Conservation (phyloP, 2,797 vertebrate genomes). For the Delichon dasypus region DNA sequence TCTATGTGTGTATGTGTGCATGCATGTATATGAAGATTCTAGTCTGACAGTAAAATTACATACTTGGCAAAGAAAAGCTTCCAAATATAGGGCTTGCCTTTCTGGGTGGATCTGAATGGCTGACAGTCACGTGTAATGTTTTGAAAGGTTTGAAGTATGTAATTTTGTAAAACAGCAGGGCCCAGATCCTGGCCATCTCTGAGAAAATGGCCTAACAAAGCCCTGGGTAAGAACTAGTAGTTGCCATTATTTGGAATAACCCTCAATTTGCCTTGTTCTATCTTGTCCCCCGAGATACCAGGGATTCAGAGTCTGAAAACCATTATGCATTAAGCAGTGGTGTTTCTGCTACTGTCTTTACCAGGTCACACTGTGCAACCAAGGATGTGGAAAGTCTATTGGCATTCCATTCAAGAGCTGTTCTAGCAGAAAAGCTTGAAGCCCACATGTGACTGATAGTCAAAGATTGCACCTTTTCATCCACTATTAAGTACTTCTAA, state of each 20-base stretch:
- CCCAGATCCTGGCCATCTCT: background rate
- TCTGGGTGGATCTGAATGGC: background rate
- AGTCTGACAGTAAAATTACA: slow-evolving; percentile 22
- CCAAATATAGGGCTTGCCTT: background rate
- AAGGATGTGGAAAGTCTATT: background rate
- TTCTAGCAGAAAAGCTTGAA: background rate
- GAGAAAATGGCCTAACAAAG: background rate
- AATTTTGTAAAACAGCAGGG: background rate
- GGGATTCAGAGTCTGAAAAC: background rate
- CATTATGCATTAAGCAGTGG: background rate
- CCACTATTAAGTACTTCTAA: background rate
- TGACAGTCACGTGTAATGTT: background rate
- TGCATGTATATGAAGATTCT: background rate
- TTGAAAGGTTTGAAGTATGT: background rate
- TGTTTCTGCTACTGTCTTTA: background rate
- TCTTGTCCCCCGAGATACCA: rapidly evolving
- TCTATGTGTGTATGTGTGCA: background rate
- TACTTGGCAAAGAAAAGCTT: background rate
- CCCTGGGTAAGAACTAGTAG: background rate
- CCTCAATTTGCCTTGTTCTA: background rate
- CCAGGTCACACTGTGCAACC: background rate
- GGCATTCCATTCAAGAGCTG: background rate
- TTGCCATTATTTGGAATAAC: background rate
- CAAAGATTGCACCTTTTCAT: background rate
- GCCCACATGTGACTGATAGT: background rate